Percentiles rank a stretch among this genome's conserved stretches.
Evolutionary conservation across 1,140 invertebrate species (phyloP).

Genomic region (Neocloeon triangulifer): DNA sequence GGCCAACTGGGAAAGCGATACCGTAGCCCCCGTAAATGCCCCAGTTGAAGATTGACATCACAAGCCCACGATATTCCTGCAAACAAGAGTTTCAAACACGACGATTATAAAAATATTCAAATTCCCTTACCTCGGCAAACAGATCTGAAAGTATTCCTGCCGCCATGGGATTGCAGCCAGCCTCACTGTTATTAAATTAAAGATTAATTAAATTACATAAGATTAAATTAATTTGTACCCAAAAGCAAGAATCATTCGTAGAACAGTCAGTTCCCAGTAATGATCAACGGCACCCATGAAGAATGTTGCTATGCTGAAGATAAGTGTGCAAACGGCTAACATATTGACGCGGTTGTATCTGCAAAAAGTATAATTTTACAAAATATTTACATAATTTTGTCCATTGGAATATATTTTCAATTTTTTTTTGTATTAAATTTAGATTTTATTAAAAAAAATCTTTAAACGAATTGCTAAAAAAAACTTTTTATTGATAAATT

Average conservation of each 20-base stretch:
- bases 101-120: not conserved
- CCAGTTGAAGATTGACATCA: constrained; percentile 88
- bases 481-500: no score
- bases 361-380: constrained; percentile 2
- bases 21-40: constrained; percentile 89
- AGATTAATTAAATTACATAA: not conserved
- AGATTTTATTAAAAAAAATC: not conserved
- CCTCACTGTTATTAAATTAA: constrained; percentile 33
- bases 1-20: constrained; percentile 72
- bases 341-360: constrained; percentile 37
- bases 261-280: constrained; percentile 74
- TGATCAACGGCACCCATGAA: constrained; percentile 60
- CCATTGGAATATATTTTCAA: not conserved
- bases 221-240: constrained; percentile 27
- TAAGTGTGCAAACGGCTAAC: constrained; percentile 46
- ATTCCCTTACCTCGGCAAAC: constrained; percentile 33
- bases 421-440: no score
- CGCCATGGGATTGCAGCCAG: constrained; percentile 72
- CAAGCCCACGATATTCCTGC: constrained; percentile 50
- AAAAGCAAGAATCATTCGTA: constrained; percentile 67
- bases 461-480: not conserved
- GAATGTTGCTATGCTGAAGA: constrained; percentile 62
- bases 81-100: constrained; percentile 10
- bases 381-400: not conserved
- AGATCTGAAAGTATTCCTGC: constrained; percentile 70